Evolutionary conservation across 2,113 vertebrate genomes (phyloP).

Genomic region (Oceanites oceanicus): DNA sequence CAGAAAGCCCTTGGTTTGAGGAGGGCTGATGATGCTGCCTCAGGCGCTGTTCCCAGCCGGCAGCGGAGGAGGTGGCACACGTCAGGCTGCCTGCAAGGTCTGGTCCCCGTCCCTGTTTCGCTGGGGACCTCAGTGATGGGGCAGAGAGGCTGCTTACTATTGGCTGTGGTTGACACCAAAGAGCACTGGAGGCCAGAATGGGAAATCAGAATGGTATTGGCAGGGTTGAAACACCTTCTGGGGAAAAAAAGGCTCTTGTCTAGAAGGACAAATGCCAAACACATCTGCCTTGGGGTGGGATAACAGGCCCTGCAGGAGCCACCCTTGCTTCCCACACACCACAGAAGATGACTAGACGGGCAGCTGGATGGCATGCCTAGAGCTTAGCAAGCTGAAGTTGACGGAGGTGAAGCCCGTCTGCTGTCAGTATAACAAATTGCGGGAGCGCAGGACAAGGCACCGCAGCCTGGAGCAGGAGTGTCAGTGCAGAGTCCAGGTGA

Average conservation of each 20-base stretch:
- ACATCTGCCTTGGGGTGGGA: background rate
- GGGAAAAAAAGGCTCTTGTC: background rate
- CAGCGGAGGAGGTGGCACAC: background rate
- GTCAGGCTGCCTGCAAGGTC: background rate
- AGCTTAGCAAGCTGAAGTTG: background rate
- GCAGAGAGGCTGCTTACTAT: background rate
- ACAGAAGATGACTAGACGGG: rapidly evolving
- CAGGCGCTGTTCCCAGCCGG: background rate
- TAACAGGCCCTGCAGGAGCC: background rate
- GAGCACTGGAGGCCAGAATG: background rate
- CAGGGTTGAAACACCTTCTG: background rate
- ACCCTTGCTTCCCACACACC: background rate
- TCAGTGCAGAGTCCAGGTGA: rapidly evolving
- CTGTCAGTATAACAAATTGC: background rate
- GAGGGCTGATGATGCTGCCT: background rate
- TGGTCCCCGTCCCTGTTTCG: background rate
- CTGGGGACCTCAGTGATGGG: background rate
- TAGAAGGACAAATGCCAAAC: background rate
- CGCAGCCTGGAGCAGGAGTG: background rate
- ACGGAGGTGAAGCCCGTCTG: background rate
- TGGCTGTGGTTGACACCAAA: background rate
- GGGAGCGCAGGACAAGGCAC: background rate
- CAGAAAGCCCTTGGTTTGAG: background rate
- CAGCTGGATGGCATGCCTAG: background rate
- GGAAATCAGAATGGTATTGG: background rate